Evolutionary conservation across 1,140 invertebrate species (phyloP).

Genomic region (Tetragonula clypearis): DNA sequence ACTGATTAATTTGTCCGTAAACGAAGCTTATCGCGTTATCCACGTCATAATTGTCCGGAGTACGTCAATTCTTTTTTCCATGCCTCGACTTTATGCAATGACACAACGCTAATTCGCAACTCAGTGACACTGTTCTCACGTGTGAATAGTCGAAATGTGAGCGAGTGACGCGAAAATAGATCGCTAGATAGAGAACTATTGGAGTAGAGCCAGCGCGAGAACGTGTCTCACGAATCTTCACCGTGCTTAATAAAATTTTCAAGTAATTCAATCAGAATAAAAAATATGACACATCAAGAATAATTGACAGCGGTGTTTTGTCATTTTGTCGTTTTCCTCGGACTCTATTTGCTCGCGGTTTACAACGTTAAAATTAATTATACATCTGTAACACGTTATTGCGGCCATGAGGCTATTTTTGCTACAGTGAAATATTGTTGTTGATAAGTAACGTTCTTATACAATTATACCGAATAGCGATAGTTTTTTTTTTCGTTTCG

Average conservation of each 20-base stretch:
- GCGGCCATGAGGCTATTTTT: slow-evolving; percentile 18
- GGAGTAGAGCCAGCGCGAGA: slow-evolving; percentile 6
- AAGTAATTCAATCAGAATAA: background rate
- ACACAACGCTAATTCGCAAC: background rate
- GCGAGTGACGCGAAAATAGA: slow-evolving; percentile 27
- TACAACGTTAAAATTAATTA: background rate
- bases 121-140: background rate
- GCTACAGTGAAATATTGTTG: background rate
- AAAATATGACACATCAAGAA: background rate
- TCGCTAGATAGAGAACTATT: background rate
- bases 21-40: background rate
- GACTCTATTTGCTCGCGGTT: background rate
- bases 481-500: background rate
- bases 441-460: no score
- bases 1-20: background rate
- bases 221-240: background rate
- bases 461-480: no score
- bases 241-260: background rate
- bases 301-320: rapidly evolving
- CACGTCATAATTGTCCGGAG: background rate
- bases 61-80: background rate
- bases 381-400: slow-evolving; percentile 2
- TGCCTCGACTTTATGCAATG: background rate
- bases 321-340: background rate
- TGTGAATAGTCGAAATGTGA: background rate